Evolutionary conservation across 1,140 invertebrate genomes (phyloP).

Genomic region (Pentalonia nigronervosa): DNA sequence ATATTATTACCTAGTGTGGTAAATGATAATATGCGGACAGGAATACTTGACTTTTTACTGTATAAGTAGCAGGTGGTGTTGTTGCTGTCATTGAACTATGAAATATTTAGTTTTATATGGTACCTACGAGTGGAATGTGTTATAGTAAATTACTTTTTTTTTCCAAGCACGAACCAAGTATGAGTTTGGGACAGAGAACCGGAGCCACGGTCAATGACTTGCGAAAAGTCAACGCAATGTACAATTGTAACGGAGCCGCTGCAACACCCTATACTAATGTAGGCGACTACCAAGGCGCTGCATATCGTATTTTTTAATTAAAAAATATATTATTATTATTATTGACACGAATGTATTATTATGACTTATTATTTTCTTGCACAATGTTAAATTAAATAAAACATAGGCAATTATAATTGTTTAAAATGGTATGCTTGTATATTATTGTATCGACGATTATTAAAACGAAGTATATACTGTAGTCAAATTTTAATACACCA

Average conservation of each 20-base stretch:
- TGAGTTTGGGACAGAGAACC: conserved; percentile 61
- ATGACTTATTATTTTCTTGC: not conserved
- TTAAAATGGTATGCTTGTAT: not conserved
- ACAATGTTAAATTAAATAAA: not conserved
- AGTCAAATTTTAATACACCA: not conserved
- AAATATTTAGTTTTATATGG: not conserved
- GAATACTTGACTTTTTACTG: not conserved
- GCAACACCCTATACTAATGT: not conserved
- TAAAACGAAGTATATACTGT: not conserved
- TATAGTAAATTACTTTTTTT: conserved; percentile 18
- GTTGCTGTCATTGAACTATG: conserved; percentile 7
- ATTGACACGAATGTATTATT: not conserved
- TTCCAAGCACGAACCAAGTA: conserved; percentile 60
- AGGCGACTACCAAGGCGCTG: not conserved
- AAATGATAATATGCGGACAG: not conserved
- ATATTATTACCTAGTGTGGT: not conserved
- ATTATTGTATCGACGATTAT: not conserved
- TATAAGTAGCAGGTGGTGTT: not conserved
- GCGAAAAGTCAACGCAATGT: conserved; percentile 62
- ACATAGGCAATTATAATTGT: not conserved
- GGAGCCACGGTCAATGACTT: conserved; percentile 62
- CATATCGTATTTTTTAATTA: conserved; percentile 31
- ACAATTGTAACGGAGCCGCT: conserved; percentile 60
- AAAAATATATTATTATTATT: not conserved
- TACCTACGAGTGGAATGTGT: not conserved